Percentiles rank a stretch among this genome's conserved stretches.
Evolutionary conservation across 2,888 invertebrate species (phyloP).

Genomic region (Idaea aversata): DNA sequence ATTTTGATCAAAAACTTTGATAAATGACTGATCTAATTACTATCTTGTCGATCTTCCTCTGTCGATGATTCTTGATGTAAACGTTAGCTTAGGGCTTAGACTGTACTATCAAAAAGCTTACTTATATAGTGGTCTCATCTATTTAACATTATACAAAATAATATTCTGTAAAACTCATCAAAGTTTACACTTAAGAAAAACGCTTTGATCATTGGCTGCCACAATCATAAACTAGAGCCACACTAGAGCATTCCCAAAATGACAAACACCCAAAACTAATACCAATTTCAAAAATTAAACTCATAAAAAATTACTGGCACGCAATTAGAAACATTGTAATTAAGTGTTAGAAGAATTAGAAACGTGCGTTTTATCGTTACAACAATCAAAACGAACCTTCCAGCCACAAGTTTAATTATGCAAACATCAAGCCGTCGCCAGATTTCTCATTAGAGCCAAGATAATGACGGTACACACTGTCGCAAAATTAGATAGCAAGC

Average conservation of each 20-base stretch:
- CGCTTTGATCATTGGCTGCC: background rate
- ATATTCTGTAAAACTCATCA: too few relatives aligned
- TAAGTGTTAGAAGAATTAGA: slow-evolving; percentile 46
- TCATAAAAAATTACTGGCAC: slow-evolving; percentile 9
- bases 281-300: background rate
- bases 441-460: slow-evolving; percentile 81
- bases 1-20: too few relatives aligned
- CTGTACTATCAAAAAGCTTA: too few relatives aligned
- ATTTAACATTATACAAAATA: too few relatives aligned
- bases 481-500: slow-evolving; percentile 80
- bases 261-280: background rate
- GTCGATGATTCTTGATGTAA: too few relatives aligned
- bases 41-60: too few relatives aligned
- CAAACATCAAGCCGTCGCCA: slow-evolving; percentile 80
- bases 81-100: too few relatives aligned
- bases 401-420: slow-evolving; percentile 78
- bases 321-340: slow-evolving; percentile 25
- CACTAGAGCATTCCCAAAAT: background rate
- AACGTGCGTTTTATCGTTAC: slow-evolving; percentile 71
- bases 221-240: background rate
- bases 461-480: slow-evolving; percentile 80
- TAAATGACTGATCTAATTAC: too few relatives aligned
- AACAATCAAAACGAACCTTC: slow-evolving; percentile 75
- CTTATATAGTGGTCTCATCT: too few relatives aligned
- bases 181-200: background rate